Conservation (phyloP, 2,888 invertebrate species). For the Lasioglossum leucozonium region DNA sequence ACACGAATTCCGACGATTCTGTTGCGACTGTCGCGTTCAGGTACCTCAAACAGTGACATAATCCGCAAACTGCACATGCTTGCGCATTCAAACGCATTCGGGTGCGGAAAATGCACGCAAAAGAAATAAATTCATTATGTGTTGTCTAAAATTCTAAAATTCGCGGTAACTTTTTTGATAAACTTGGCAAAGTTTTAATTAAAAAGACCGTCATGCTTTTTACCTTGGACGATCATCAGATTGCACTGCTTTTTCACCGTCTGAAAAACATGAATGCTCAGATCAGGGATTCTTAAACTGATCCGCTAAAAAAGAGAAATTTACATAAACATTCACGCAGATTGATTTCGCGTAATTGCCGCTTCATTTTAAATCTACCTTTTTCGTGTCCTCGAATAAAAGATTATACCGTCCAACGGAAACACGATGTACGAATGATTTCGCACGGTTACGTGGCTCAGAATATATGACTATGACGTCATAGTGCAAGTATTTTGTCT, state of each 20-base stretch:
- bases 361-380: not conserved
- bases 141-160: not conserved
- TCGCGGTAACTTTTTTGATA: not conserved
- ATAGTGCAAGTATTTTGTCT: not conserved
- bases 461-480: not conserved
- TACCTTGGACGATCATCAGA: not conserved
- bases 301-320: not conserved
- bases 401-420: not conserved
- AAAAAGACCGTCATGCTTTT: not conserved
- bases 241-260: not conserved
- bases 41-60: not conserved
- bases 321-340: not conserved
- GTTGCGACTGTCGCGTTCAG: not conserved
- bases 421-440: not conserved
- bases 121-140: not conserved
- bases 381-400: not conserved
- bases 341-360: not conserved
- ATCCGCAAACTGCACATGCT: not conserved
- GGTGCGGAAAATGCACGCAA: not conserved
- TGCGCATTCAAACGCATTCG: not conserved
- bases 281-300: not conserved
- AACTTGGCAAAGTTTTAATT: not conserved
- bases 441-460: not conserved
- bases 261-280: not conserved
- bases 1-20: not conserved